phyloP scores from a whole-genome alignment of 2,113 vertebrate genomes.

The Brachyistius frenatus region DNA sequence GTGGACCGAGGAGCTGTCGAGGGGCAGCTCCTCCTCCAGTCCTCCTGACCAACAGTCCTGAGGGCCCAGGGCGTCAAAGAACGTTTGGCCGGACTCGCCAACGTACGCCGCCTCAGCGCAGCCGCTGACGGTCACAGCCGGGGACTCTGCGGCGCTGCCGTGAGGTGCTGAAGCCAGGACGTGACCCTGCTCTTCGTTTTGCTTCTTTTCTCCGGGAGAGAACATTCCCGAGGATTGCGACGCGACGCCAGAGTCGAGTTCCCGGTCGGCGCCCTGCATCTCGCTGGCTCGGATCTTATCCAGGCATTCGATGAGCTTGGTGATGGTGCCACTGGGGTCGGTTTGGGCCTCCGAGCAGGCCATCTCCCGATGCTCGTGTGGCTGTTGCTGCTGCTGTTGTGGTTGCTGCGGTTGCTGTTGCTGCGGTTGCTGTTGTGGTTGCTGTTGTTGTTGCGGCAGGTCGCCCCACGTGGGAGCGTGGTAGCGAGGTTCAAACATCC shows the following conservation, averaged over 20 bases:
- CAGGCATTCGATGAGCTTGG: conserved; percentile 81
- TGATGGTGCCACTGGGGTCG: conserved; percentile 80
- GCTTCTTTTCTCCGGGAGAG: conserved; percentile 65
- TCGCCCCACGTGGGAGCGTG: conserved; percentile 67
- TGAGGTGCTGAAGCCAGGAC: neutral
- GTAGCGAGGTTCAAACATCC: conserved; percentile 81
- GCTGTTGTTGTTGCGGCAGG: conserved; percentile 44
- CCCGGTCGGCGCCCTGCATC: conserved; percentile 44
- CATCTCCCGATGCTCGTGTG: conserved; percentile 64
- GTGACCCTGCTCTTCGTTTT: conserved; percentile 28
- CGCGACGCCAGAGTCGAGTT: conserved; percentile 79
- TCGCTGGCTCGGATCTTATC: conserved; percentile 74
- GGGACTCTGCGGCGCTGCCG: conserved; percentile 18
- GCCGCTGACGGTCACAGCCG: conserved; percentile 31
- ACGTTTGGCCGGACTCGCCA: conserved; percentile 50
- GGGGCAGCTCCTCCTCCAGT: conserved; percentile 70
- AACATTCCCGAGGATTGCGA: conserved; percentile 77
- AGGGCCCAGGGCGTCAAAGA: conserved; percentile 47
- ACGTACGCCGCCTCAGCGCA: conserved; percentile 44
- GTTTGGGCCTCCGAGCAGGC: conserved; percentile 81
- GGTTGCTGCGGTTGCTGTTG: conserved; percentile 28
- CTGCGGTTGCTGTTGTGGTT: neutral
- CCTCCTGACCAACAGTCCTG: conserved; percentile 62
- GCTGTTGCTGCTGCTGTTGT: conserved; percentile 13
- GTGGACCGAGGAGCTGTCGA: conserved; percentile 78